A percentile compares a stretch with the other conserved stretches of the same genome.
Conservation (phyloP, 1,140 invertebrate genomes). For the Philopotamus ludificatus region DNA sequence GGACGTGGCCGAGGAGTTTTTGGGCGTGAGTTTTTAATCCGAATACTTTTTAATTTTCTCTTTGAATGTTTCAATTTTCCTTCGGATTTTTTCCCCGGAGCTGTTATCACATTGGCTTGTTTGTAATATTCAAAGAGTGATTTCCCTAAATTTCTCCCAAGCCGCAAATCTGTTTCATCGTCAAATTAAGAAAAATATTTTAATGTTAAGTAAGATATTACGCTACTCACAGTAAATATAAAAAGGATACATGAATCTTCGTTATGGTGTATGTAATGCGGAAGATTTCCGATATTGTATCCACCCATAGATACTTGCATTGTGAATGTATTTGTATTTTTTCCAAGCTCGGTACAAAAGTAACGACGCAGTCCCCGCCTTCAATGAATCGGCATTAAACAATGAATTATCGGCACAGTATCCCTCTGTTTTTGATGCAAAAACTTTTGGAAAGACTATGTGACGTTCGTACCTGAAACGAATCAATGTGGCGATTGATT, state of each 20-base stretch:
- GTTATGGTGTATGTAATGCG: slow-evolving; percentile 75
- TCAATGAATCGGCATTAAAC: slow-evolving; percentile 85
- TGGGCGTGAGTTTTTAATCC: slow-evolving; percentile 27
- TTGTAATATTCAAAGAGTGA: slow-evolving; percentile 39
- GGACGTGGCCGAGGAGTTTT: slow-evolving; percentile 23
- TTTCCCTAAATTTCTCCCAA: slow-evolving; percentile 39
- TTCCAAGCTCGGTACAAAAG: slow-evolving; percentile 66
- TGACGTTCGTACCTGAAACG: slow-evolving; percentile 76
- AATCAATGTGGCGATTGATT: neutral
- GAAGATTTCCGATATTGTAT: slow-evolving; percentile 65
- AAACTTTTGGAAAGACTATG: slow-evolving; percentile 85
- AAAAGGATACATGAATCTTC: slow-evolving; percentile 90
- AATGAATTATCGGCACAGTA: slow-evolving; percentile 79
- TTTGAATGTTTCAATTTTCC: slow-evolving; percentile 22
- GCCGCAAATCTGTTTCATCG: slow-evolving; percentile 31
- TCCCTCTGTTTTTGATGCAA: slow-evolving; percentile 81
- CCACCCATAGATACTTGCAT: slow-evolving; percentile 84
- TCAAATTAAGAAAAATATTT: slow-evolving; percentile 9
- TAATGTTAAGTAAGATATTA: neutral
- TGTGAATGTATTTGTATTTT: slow-evolving; percentile 71
- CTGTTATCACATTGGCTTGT: slow-evolving; percentile 34
- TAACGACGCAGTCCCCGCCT: slow-evolving; percentile 87
- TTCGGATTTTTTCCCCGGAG: slow-evolving; percentile 20
- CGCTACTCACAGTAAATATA: neutral
- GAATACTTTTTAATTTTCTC: slow-evolving; percentile 21